phyloP scores from a whole-genome alignment of 2,113 vertebrate genomes.

The Casuarius casuarius region DNA sequence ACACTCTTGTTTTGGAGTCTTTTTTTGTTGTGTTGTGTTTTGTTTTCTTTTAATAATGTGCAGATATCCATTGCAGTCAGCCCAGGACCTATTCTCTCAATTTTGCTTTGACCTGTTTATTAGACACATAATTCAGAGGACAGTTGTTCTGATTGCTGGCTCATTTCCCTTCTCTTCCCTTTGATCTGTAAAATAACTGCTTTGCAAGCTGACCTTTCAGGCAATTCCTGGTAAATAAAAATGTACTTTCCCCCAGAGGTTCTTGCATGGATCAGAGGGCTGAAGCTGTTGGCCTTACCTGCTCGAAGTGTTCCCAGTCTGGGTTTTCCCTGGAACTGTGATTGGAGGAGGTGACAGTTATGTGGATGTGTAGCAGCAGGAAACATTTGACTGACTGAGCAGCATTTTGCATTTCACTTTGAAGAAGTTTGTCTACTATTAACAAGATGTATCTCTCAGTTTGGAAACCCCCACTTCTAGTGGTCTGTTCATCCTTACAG shows the following conservation, averaged over 20 bases:
- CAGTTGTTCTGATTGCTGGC: neutral
- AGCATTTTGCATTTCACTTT: neutral
- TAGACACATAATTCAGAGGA: slow-evolving; percentile 10
- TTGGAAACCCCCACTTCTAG: neutral
- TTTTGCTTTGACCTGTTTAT: neutral
- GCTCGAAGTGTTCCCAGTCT: neutral
- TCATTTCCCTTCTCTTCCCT: slow-evolving; percentile 21
- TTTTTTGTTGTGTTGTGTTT: neutral
- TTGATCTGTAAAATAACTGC: slow-evolving; percentile 15
- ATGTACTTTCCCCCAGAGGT: neutral
- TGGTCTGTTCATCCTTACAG: neutral
- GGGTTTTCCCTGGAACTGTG: neutral
- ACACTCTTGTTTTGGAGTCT: neutral
- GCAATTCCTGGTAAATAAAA: neutral
- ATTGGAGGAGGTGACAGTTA: neutral
- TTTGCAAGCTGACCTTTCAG: neutral
- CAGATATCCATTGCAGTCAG: neutral
- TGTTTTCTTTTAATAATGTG: neutral
- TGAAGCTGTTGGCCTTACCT: neutral
- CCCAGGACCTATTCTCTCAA: neutral
- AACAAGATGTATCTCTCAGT: neutral
- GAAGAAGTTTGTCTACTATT: neutral
- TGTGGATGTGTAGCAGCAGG: neutral
- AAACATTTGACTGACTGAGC: neutral
- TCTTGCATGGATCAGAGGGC: neutral